Percentiles rank a stretch among this genome's conserved stretches.
phyloP scores from a whole-genome alignment of 2,113 vertebrate species.

The Tinamus guttatus region DNA sequence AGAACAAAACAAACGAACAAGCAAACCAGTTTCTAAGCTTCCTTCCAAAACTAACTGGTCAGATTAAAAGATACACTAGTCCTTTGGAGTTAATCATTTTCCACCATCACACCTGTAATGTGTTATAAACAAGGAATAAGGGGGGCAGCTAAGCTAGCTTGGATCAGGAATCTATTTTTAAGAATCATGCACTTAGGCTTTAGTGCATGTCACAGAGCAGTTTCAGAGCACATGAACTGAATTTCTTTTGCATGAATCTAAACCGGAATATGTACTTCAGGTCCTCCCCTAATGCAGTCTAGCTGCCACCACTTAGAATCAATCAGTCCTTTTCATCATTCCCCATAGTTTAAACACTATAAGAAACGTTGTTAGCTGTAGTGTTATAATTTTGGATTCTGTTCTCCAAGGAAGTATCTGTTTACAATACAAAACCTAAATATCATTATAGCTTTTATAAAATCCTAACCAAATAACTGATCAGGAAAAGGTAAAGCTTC shows the following conservation, averaged over 20 bases:
- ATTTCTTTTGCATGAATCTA: background rate
- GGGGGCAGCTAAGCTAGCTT: background rate
- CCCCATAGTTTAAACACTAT: background rate
- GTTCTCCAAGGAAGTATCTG: background rate
- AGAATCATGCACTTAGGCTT: background rate
- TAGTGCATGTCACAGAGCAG: background rate
- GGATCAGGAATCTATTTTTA: background rate
- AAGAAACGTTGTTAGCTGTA: background rate
- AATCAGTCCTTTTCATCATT: background rate
- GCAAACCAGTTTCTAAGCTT: background rate
- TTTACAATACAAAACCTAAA: background rate
- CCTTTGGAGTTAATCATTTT: background rate
- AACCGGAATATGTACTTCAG: background rate
- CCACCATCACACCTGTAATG: background rate
- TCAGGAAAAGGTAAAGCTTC: background rate
- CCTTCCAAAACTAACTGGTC: background rate
- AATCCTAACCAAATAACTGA: background rate
- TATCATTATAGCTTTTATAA: background rate
- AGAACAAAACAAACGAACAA: too few relatives aligned
- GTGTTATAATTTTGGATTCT: background rate
- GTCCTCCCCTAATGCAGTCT: background rate
- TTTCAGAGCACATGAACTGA: background rate
- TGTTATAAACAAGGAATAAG: background rate
- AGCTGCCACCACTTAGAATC: background rate
- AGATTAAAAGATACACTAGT: background rate